These are phyloP conservation scores for Sesamia nonagrioides DNA, from an alignment of 1,140 invertebrate genomes.

Conservation along the genomic window DNA sequence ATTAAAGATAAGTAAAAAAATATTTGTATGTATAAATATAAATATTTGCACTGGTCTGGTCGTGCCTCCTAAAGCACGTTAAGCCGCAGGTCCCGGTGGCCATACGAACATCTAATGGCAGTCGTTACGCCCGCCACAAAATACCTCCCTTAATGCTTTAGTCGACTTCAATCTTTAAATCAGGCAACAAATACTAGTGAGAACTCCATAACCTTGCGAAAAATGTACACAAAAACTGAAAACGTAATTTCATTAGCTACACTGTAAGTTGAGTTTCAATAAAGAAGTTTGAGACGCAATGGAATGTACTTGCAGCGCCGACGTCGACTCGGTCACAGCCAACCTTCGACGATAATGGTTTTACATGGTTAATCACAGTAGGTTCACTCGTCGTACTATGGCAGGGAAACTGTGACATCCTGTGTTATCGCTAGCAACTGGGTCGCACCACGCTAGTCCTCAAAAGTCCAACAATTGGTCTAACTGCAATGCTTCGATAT, in stretches of 20 bases:
- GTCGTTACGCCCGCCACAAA: no score
- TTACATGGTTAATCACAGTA: constrained; percentile 24
- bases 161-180: no score
- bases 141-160: no score
- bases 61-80: no score
- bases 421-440: constrained; percentile 80
- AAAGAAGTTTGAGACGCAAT: constrained; percentile 39
- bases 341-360: constrained; percentile 19
- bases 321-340: constrained; percentile 18
- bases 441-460: constrained; percentile 75
- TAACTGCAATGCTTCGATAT: no score
- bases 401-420: constrained; percentile 80
- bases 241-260: constrained; percentile 41
- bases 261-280: constrained; percentile 7
- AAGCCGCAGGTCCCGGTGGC: no score
- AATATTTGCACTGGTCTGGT: no score
- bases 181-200: not conserved
- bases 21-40: no score
- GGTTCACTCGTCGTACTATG: constrained; percentile 28
- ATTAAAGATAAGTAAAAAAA: no score
- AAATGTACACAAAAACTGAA: constrained; percentile 16
- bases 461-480: no score
- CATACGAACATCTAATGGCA: no score
- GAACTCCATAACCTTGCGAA: constrained; percentile 23
- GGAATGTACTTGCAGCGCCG: constrained; percentile 13